These are phyloP conservation scores for Conger conger DNA, from an alignment of 2,113 vertebrate species.

Conservation along the genomic window DNA sequence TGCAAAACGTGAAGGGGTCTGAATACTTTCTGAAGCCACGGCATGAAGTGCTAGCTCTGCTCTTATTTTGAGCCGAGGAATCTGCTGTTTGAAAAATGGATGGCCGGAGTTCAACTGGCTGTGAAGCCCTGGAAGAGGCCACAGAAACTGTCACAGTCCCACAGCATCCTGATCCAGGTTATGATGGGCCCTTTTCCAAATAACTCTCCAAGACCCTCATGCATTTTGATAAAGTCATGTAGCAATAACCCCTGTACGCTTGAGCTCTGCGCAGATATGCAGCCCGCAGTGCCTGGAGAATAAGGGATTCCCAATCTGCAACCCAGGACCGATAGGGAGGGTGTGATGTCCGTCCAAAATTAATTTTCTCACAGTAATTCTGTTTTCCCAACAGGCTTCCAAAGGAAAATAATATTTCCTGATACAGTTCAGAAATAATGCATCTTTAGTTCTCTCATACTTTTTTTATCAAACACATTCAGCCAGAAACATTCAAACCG, in stretches of 20 bases:
- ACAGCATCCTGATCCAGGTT: not conserved
- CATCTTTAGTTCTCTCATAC: not conserved
- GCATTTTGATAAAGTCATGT: not conserved
- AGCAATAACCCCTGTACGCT: not conserved
- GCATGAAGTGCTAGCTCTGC: too few relatives aligned
- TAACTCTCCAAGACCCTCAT: not conserved
- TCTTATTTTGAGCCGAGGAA: not conserved
- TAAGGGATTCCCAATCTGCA: not conserved
- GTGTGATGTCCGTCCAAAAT: constrained; percentile 6
- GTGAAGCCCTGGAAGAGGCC: not conserved
- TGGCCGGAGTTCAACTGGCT: not conserved
- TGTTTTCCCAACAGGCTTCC: not conserved
- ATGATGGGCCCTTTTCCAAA: not conserved
- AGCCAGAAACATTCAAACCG: not conserved
- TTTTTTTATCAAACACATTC: not conserved
- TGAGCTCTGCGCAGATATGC: not conserved
- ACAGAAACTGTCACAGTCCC: not conserved
- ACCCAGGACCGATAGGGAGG: not conserved
- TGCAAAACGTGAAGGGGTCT: too few relatives aligned
- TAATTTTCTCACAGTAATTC: not conserved
- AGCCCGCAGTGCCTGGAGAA: not conserved
- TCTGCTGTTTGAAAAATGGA: not conserved
- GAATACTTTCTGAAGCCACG: too few relatives aligned
- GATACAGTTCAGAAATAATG: not conserved
- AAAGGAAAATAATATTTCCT: not conserved